A percentile compares a stretch with the other conserved stretches of the same genome.
These are phyloP conservation scores for Rhinolophus sinicus DNA, from an alignment of 2,113 vertebrate species.

Conservation along the genomic window DNA sequence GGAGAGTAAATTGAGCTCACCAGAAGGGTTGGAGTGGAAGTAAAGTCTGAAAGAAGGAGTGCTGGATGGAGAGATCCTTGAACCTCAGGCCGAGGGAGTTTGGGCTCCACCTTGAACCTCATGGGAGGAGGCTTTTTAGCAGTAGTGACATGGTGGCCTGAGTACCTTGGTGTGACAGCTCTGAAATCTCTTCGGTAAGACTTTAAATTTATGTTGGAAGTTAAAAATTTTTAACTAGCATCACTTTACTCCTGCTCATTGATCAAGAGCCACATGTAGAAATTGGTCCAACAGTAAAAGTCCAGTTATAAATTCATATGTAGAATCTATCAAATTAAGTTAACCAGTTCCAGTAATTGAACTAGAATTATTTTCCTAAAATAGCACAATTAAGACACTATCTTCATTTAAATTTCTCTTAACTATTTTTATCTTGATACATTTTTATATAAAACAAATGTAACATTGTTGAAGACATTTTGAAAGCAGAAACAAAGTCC, in stretches of 20 bases:
- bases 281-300: not conserved
- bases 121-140: not conserved
- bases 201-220: conserved; percentile 24
- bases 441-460: conserved; percentile 19
- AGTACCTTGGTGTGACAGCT: not conserved
- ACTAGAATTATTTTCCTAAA: not conserved
- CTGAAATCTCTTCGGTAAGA: not conserved
- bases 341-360: not conserved
- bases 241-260: not conserved
- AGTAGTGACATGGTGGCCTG: not conserved
- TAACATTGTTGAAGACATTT: conserved; percentile 17
- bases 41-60: not conserved
- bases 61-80: not conserved
- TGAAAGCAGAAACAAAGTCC: conserved; percentile 46
- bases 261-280: not conserved
- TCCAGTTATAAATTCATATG: not conserved
- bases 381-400: not conserved
- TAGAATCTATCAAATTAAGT: conserved; percentile 15
- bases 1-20: not conserved
- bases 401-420: conserved; percentile 51
- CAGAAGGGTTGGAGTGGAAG: not conserved
- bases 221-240: not conserved
- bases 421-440: not conserved
- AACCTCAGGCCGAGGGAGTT: not conserved
- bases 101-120: not conserved